Percentiles rank a stretch among this genome's conserved stretches.
Conservation (phyloP, 1,140 invertebrate genomes). For the Euura lappo region DNA sequence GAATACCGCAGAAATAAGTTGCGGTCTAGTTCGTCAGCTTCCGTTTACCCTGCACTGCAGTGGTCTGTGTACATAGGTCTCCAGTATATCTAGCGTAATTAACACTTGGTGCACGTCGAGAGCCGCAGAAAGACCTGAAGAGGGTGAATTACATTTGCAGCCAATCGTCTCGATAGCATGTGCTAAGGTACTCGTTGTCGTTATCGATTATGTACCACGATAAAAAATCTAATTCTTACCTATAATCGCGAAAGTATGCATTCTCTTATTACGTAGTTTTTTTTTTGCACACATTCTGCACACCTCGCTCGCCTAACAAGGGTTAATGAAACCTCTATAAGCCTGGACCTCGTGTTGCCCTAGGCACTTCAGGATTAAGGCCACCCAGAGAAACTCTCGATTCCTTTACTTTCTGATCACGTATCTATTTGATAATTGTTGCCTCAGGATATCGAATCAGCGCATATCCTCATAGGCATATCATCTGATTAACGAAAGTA, state of each 20-base stretch:
- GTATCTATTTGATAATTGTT: no score
- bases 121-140: background rate
- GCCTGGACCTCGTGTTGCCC: background rate
- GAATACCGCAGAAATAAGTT: conserved; percentile 3
- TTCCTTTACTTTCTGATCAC: background rate
- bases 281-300: background rate
- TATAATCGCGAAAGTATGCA: background rate
- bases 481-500: no score
- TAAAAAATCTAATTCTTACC: background rate
- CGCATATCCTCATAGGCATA: no score
- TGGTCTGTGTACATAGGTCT: background rate
- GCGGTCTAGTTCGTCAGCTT: background rate
- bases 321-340: background rate
- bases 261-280: background rate
- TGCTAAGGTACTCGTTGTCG: background rate
- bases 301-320: background rate
- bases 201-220: background rate
- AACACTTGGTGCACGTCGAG: background rate
- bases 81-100: background rate
- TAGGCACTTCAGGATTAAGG: background rate
- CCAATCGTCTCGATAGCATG: background rate
- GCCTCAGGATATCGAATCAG: no score
- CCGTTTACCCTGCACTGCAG: background rate
- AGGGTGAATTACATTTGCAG: background rate
- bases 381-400: background rate